Evolutionary conservation across 1,140 invertebrate genomes (phyloP), one percentile per base, ranked within the genome.

Genomic region (Aradophagus sp.): DNA sequence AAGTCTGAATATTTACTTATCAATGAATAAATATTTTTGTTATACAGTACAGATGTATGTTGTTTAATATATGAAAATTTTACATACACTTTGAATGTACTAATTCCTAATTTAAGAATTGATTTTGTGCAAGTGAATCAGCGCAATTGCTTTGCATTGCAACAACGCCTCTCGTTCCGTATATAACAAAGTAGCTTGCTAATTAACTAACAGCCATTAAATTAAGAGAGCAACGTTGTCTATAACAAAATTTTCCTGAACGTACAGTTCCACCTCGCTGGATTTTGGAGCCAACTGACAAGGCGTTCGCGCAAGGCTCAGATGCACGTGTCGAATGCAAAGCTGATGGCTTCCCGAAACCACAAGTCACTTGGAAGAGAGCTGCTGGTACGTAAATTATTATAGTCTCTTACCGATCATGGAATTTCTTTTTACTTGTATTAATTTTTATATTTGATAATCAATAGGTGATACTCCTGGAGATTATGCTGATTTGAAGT

Each of bases 221-320:
- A 16, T 27, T 23, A 20, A 32, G 39, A 29, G 26, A 23, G 45
- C 29, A 27, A 70, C 58, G 73, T 58, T 70, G 42, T 42, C 15
- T 69, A 56, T 69, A 69, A 69, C 16, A 29, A 3, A 0, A 55
- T 34, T 39, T 70, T 56, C 65, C 71, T 55, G 48, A 68, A 87
- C 77, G 55, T 77, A 75, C 87, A 98, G 96, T 98, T 76, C 96
- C 96, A 69, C 96, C 97, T 59, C 92, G 95, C 82, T 99, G 97
- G 96, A 96, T 97, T 80, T 88, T 96, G 74, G 95, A 97, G 85
- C 97, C 97, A 12, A 94, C 94, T 75, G 95, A 98, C 81, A 95
- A 97, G 86, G 95, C 94, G 80, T 97, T 97, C 86, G 95, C 95
- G 73, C 93, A 97, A 86, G 94, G 94, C 42, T 94, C 93, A 72